Base-by-base conservation (phyloP, 2,113 vertebrate species). In the Nothocercus nigrocapillus region DNA sequence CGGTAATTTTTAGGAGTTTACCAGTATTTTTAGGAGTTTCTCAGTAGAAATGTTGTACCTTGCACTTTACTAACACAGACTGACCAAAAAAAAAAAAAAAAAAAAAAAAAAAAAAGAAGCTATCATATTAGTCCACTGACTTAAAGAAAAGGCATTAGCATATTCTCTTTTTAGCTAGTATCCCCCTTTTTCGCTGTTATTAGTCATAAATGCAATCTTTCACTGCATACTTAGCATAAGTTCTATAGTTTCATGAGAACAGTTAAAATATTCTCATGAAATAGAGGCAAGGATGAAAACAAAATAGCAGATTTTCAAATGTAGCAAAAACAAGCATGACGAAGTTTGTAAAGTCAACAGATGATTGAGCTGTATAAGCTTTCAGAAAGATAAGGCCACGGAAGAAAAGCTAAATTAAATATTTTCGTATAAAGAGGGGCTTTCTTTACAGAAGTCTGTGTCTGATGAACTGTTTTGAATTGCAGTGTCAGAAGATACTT, bases 401-500 rank as follows among this genome's bases (percentile, higher is more conserved):
- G 82, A 82, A 93, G 44, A 56, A 88, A 95, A 82, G 19, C 7
- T 38, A 56, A 76, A 82, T 93, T 14, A 66, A 85, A 73, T 80
- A 30, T 77, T 89, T 80, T 13, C 9, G 80, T 74, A 36, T 24
- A 69, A 73, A 85, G 36, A 49, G n/a, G 85, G 38, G 11, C 40
- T 82, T 79, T 74, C 64, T 90, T 85, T 74, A 40, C 32, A 62
- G 63, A 85, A 11, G 17, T 6, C 79, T 69, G 72, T 73, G 38
- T 80, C 54, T 64, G 56, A 59, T 36, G 64, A 49, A 8, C 64
- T 93, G 53, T 72, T 96, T 92, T 79, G 80, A 85, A 83, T 28
- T 93, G 85, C 49, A 74, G 5, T 93, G 90, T 90, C 96, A 88
- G 79, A 77, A 95, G 45, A 74, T 9, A 95, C 85, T 93, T 93